Evolutionary conservation across 2,888 invertebrate genomes (phyloP), one percentile per base, ranked within the genome.

Genomic region (Adelphocoris suturalis): DNA sequence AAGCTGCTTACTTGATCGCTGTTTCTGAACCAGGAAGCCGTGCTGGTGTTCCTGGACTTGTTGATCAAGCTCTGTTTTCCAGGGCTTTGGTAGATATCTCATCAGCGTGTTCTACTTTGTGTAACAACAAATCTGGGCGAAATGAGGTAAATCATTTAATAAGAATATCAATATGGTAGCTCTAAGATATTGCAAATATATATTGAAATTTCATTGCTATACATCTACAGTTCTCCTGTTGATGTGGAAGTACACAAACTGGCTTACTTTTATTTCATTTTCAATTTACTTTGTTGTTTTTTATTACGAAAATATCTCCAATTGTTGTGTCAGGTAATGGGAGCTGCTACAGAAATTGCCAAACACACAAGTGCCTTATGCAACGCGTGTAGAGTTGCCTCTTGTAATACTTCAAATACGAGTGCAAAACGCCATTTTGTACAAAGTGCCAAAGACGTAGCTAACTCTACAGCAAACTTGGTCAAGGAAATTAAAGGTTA

Each of bases 371-470:
- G 98, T 91, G 96, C 98, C 11, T 94, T 99, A 86, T 99, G 99
- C 94, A 99, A 98, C 93, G 97, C 98, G 61, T 99, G 99, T 93
- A 96, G 99, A 48, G 95, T 96, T 87, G 99, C 99, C 0, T 98
- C 98, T 48, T 97, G 97, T 91, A 97, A 97, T 93, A 98, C 98
- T 0, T 95, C 95, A 90, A 98, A 98, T 93, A 97, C 98, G 0
- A 97, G 97, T 4, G 98, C 98, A 89, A 99, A 99, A 94, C 94
- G 98, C 52, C 99, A 99, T 93, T 99, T 99, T 93, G 99, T 99
- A 89, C 98, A 99, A 93, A 97, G 98, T 91, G 99, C 99, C 89
- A 98, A 99, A 93, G 98, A 99, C 92, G 98, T 99, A 0, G 99
- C 99, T 85, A 98, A 98, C 93, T 97, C 97, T 23, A 99, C 99